These are phyloP conservation scores for Drosophila chauvacae DNA, from an alignment of 1,140 invertebrate species.

Conservation along the genomic window DNA sequence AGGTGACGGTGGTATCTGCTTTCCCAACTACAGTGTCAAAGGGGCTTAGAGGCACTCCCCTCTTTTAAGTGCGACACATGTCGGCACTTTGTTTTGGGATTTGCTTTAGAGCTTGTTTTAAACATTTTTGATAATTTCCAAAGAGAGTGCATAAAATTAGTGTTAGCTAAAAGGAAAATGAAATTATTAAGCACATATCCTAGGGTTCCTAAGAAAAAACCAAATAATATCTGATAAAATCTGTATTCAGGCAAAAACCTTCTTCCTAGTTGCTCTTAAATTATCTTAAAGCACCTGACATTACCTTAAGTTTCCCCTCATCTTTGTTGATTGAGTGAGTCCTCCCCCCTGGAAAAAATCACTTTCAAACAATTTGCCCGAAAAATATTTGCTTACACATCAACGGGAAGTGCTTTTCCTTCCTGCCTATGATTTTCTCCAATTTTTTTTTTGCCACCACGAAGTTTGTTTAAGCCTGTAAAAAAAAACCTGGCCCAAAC, in stretches of 20 bases:
- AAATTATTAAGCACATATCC: neutral
- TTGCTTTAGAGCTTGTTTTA: constrained; percentile 61
- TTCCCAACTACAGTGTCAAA: constrained; percentile 51
- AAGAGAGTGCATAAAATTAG: constrained; percentile 20
- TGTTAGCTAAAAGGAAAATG: neutral
- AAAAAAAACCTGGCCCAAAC: constrained; percentile 11
- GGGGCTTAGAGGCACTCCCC: constrained; percentile 38
- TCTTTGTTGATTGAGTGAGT: constrained; percentile 36
- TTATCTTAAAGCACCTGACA: constrained; percentile 2
- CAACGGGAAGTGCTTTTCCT: constrained; percentile 49
- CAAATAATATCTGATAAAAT: no score
- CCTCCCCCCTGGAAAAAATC: constrained; percentile 46
- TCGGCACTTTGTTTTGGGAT: constrained; percentile 75
- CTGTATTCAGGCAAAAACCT: neutral
- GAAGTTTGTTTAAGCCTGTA: constrained; percentile 75
- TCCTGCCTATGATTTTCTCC: constrained; percentile 2
- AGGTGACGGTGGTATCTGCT: constrained; percentile 4
- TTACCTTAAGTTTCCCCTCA: constrained; percentile 10
- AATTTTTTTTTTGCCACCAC: constrained; percentile 11
- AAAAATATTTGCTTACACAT: constrained; percentile 78
- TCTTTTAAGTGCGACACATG: constrained; percentile 76
- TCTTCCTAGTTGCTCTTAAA: no score
- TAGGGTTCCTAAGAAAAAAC: neutral
- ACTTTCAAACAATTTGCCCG: constrained; percentile 75
- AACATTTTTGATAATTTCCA: constrained; percentile 37